These are phyloP conservation scores for Sinonovacula constricta DNA, from an alignment of 1,140 invertebrate genomes.

Conservation along the genomic window DNA sequence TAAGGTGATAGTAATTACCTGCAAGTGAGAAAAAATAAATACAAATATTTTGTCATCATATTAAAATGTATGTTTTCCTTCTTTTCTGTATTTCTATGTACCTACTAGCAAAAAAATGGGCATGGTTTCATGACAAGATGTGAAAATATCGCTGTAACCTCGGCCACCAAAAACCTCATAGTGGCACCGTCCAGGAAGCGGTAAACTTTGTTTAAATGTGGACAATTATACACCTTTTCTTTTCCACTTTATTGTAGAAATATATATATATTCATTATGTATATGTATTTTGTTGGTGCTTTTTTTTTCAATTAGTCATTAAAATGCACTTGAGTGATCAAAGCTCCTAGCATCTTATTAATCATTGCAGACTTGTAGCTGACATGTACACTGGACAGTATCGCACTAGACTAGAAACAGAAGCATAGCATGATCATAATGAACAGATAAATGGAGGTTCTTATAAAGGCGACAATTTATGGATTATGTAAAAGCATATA, in stretches of 20 bases:
- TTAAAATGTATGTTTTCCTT: conserved; percentile 51
- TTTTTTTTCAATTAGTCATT: neutral
- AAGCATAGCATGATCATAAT: too few species aligned
- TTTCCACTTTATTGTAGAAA: neutral
- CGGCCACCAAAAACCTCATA: neutral
- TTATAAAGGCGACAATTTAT: too few species aligned
- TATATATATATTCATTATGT: too few species aligned
- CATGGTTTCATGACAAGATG: conserved; percentile 27
- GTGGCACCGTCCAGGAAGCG: conserved; percentile 11
- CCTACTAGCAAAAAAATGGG: conserved; percentile 42
- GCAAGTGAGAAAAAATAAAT: neutral
- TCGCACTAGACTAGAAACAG: too few species aligned
- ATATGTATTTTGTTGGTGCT: neutral
- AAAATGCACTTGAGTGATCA: neutral
- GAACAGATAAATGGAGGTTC: too few species aligned
- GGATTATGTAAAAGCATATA: too few species aligned
- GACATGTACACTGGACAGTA: neutral
- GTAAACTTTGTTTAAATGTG: conserved; percentile 38
- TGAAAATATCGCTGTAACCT: conserved; percentile 16
- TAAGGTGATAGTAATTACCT: neutral
- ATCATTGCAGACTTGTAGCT: too few species aligned
- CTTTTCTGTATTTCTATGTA: conserved; percentile 54
- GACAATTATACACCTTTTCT: neutral
- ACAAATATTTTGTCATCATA: neutral
- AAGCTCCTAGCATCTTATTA: neutral